A percentile compares a stretch with the other conserved stretches of the same genome.
These are phyloP conservation scores for Menidia beryllina DNA, from an alignment of 2,113 vertebrate species.

Conservation along the genomic window DNA sequence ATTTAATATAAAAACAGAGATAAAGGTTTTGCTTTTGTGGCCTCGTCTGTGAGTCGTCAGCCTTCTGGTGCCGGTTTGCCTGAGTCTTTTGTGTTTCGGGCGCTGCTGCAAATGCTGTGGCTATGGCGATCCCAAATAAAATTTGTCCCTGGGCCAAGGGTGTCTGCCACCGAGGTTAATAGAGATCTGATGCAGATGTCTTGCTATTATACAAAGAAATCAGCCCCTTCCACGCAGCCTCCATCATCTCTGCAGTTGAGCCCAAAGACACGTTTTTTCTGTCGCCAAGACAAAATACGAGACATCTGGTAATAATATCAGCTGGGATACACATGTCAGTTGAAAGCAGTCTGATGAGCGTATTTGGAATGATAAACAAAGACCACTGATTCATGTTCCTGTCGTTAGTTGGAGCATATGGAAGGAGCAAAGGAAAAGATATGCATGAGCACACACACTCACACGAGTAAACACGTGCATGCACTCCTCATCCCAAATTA, in stretches of 20 bases:
- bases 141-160: slow-evolving; percentile 64
- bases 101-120: slow-evolving; percentile 39
- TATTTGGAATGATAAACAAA: slow-evolving; percentile 73
- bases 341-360: slow-evolving; percentile 70
- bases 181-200: slow-evolving; percentile 78
- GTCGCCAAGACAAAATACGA: slow-evolving; percentile 76
- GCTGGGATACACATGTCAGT: slow-evolving; percentile 68
- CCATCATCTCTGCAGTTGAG: slow-evolving; percentile 79
- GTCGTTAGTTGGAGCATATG: slow-evolving; percentile 37
- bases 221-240: slow-evolving; percentile 75
- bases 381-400: slow-evolving; percentile 57
- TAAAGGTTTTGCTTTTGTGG: not conserved
- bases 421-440: slow-evolving; percentile 39
- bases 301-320: slow-evolving; percentile 82
- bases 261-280: slow-evolving; percentile 70
- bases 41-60: slow-evolving; percentile 15
- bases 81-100: slow-evolving; percentile 37
- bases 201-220: slow-evolving; percentile 74
- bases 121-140: slow-evolving; percentile 67
- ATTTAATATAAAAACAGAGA: not conserved
- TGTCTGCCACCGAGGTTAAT: slow-evolving; percentile 73
- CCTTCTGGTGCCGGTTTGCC: slow-evolving; percentile 12
- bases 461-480: slow-evolving; percentile 22
- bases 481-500: slow-evolving; percentile 39
- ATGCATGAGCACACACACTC: slow-evolving; percentile 36